Percentiles rank a stretch among this genome's conserved stretches.
Evolutionary conservation across 2,888 invertebrate genomes (phyloP).

Genomic region (Notocelia uddmanniana): DNA sequence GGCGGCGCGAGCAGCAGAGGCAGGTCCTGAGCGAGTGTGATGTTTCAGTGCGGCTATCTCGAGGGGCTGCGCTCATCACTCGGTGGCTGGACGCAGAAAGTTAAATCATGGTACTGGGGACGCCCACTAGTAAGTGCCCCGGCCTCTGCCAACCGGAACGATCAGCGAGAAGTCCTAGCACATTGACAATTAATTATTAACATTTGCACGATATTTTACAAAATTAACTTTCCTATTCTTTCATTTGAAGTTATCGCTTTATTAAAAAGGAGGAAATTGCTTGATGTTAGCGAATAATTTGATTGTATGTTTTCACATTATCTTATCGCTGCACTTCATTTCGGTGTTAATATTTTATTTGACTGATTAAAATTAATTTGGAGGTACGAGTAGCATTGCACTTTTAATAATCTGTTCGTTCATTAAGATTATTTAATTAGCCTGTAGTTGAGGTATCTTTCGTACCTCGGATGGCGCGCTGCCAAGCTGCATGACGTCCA

Average conservation of each 20-base stretch:
- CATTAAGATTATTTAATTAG: constrained; percentile 72
- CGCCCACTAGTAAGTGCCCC: constrained; percentile 96
- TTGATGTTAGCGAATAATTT: constrained; percentile 76
- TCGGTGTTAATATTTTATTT: constrained; percentile 73
- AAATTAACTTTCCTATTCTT: constrained; percentile 58
- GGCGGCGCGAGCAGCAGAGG: constrained; percentile 53
- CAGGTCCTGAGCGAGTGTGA: constrained; percentile 84
- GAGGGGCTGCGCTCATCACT: constrained; percentile 97
- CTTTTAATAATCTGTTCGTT: constrained; percentile 63
- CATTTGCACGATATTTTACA: constrained; percentile 78
- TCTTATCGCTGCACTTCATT: constrained; percentile 80
- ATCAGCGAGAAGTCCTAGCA: constrained; percentile 82
- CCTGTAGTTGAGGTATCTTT: constrained; percentile 71
- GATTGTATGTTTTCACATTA: constrained; percentile 76
- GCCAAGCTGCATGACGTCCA: constrained; percentile 73
- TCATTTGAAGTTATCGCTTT: constrained; percentile 79
- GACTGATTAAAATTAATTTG: constrained; percentile 62
- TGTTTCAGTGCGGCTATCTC: constrained; percentile 95
- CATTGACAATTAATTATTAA: constrained; percentile 74
- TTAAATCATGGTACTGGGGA: constrained; percentile 99
- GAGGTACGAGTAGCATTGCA: constrained; percentile 70
- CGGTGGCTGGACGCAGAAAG: constrained; percentile 98
- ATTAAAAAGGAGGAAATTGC: constrained; percentile 73
- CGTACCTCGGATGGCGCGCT: constrained; percentile 72
- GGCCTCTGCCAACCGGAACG: constrained; percentile 76